phyloP scores from a whole-genome alignment of 2,797 vertebrate species.

The Psittacula derbiana region DNA sequence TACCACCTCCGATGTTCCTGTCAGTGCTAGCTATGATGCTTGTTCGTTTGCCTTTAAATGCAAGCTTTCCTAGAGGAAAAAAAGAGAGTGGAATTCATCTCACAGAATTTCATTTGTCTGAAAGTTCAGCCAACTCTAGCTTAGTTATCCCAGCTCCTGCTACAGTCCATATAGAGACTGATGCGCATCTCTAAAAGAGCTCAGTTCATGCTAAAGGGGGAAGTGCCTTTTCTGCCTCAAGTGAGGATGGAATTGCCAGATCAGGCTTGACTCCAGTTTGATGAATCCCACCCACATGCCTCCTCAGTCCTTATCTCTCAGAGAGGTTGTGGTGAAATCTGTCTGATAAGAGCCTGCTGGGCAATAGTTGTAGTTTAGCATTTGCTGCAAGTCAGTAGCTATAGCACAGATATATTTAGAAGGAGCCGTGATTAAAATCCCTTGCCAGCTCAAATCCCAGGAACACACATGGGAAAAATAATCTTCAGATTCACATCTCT shows the following conservation, averaged over 20 bases:
- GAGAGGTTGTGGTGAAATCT: background rate
- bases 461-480: background rate
- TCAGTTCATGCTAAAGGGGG: background rate
- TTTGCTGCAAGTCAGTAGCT: background rate
- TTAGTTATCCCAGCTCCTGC: background rate
- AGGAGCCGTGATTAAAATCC: background rate
- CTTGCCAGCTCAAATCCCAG: background rate
- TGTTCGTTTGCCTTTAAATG: background rate
- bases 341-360: background rate
- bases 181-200: background rate
- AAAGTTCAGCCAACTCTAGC: background rate
- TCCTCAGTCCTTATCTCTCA: background rate
- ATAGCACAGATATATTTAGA: background rate
- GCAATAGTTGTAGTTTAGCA: background rate
- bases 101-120: background rate
- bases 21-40: background rate
- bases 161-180: background rate
- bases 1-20: background rate
- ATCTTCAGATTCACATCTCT: background rate
- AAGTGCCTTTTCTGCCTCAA: background rate
- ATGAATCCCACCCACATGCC: background rate
- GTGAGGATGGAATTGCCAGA: background rate
- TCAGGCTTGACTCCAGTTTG: background rate
- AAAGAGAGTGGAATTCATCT: background rate
- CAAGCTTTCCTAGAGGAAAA: background rate